Conservation (phyloP, 2,797 vertebrate genomes). For the Manis javanica region DNA sequence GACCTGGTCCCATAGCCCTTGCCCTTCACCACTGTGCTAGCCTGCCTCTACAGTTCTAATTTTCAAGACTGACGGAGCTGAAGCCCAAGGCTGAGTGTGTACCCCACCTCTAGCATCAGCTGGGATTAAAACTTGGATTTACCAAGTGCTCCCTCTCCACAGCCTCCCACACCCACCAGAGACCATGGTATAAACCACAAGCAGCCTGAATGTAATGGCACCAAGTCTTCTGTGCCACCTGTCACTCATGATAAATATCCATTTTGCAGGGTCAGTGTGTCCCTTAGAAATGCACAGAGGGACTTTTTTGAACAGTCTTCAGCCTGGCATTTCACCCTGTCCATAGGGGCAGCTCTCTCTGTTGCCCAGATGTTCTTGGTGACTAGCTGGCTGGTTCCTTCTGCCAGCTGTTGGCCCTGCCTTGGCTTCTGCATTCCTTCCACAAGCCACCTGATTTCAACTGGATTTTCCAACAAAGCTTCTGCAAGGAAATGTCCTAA, state of each 20-base stretch:
- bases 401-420: neutral
- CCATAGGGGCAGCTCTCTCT: neutral
- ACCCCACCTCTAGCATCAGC: neutral
- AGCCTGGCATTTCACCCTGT: fast-evolving
- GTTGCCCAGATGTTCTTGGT: neutral
- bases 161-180: neutral
- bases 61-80: neutral
- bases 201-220: fast-evolving
- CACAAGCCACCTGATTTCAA: fast-evolving
- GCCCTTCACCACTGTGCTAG: neutral
- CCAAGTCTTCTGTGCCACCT: too few species aligned
- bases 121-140: neutral
- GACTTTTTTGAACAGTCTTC: too few species aligned
- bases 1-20: neutral
- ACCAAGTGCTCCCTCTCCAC: neutral
- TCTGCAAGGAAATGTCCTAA: neutral
- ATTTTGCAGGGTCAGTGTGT: neutral
- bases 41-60: neutral
- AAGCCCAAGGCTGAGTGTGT: too few species aligned
- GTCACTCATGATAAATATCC: neutral
- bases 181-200: fast-evolving
- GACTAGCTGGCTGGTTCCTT: neutral
- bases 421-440: neutral
- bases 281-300: neutral
- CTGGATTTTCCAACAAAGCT: neutral